Evolutionary conservation across 2,797 vertebrate species (phyloP), one percentile per base, ranked within the genome.

Genomic region (Urocyon cinereoargenteus): DNA sequence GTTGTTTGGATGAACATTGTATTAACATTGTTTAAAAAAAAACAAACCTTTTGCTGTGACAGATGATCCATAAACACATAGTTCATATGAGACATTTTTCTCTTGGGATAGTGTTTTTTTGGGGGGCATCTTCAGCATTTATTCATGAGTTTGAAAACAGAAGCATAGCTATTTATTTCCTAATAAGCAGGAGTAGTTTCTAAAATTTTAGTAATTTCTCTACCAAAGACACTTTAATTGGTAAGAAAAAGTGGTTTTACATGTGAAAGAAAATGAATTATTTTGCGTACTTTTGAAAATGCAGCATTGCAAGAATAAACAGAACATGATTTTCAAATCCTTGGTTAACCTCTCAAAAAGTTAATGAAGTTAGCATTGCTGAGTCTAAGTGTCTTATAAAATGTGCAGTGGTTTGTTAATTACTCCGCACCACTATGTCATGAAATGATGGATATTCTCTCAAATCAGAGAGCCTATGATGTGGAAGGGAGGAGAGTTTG

Each of bases 71-170:
- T 34, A 86, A 93, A 57, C 51, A 45, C 16, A 28, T 26, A 91
- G 55, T 95, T 97, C 88, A 59, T 97, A 89, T 96, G 62, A 96
- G 55, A 21, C 26, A 40, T 85, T 62, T 95, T 93, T 73, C 31
- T 53, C 57, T 75, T 89, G 40, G 11, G 59, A 2, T 31, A 12
- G 26, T 96, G 14, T 68, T 24, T 86, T 97, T 92, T 79, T 66
- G 72, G 77, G n/a, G 11, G 70, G 57, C 93, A 94, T 88, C 96
- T 92, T 49, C 86, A 89, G 6, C 31, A n/a, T 96, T 96, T 92
- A 89, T 95, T 49, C 83, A 86, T 86, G 57, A 68, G 86, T 72
- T 96, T 93, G 78, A 79, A 96, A 90, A 68, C 45, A 87, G 70
- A 61, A 82, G 64, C 70, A 21, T 36, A 73, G 31, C 16, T 21